Conservation (phyloP, 2,797 vertebrate species). For the Sebastiscus albofasciatus region DNA sequence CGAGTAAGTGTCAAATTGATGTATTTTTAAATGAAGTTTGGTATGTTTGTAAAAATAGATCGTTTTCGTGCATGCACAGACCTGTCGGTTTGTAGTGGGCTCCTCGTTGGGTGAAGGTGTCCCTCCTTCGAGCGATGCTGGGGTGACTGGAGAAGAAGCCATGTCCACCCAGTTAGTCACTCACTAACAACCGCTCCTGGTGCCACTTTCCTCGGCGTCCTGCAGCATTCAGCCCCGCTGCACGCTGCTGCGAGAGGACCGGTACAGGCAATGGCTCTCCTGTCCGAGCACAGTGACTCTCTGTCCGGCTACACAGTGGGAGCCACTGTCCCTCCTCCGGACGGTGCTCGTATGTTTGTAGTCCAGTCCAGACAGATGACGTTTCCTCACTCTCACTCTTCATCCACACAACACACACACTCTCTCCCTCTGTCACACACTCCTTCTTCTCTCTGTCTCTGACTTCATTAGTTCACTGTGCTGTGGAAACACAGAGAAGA, state of each 20-base stretch:
- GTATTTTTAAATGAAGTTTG: conserved; percentile 5
- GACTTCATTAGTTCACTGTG: background rate
- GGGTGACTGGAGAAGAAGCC: conserved; percentile 82
- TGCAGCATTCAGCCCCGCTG: conserved; percentile 37
- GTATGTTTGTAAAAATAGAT: background rate
- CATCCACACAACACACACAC: background rate
- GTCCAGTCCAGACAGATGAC: conserved; percentile 62
- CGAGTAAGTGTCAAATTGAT: background rate
- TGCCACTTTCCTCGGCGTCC: conserved; percentile 51
- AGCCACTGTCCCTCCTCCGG: conserved; percentile 50
- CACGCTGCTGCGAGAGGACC: conserved; percentile 1
- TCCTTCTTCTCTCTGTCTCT: background rate
- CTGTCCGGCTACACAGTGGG: conserved; percentile 59
- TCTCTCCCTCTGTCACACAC: background rate
- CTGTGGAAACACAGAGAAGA: background rate
- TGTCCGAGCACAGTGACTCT: conserved; percentile 54
- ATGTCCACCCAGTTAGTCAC: conserved; percentile 70
- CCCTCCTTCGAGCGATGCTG: conserved; percentile 80
- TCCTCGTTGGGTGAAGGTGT: conserved; percentile 82
- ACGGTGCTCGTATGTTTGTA: conserved; percentile 42
- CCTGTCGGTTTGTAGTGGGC: conserved; percentile 82
- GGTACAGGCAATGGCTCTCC: conserved; percentile 18
- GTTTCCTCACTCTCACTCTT: conserved; percentile 43
- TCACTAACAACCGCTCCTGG: conserved; percentile 30
- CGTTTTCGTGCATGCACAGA: background rate